Evolutionary conservation across 2,888 invertebrate species (phyloP), one percentile per base, ranked within the genome.

Genomic region (Hirtodrosophila cameraria): DNA sequence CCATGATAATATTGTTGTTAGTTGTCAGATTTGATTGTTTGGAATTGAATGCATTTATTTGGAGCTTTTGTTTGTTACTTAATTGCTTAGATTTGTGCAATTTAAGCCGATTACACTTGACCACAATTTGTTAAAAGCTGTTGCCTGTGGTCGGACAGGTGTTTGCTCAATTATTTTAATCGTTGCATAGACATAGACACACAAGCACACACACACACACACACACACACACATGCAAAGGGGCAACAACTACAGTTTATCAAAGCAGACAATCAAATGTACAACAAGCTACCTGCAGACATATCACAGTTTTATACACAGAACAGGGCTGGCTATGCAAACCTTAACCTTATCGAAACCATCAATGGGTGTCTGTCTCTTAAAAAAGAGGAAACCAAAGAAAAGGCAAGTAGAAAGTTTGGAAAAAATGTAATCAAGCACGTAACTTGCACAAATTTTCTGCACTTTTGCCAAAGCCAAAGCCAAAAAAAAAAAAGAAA

Each of bases 391-490:
- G n/a, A n/a, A n/a, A n/a, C n/a, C n/a, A 60, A 52, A 36, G 53
- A 41, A 68, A 65, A 23, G 35, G 52, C 31, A 43, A 55, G 52
- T 52, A 57, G 50, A 77, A 72, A 76, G 75, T 42, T 73, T 73
- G 61, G 69, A 70, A 84, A 82, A 82, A 72, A 81, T 77, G 74
- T 85, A 82, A 84, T 82, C 82, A 84, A 84, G 82, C 82, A 82
- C 82, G 85, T 82, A 82, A 82, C 82, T 79, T 82, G 85, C 79
- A 75, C 76, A 82, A 82, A 82, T 85, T 81, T 82, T 82, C 85
- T 77, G 76, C 82, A 76, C 82, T 85, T 75, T 84, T 79, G 69
- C 66, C 80, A 80, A 76, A 61, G 63, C 67, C 62, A 68, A 65
- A 45, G 36, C 25, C n/a, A n/a, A 48, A 42, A 46, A 38, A 31